phyloP scores from a whole-genome alignment of 2,888 invertebrate genomes.

The Morpho achilles region DNA sequence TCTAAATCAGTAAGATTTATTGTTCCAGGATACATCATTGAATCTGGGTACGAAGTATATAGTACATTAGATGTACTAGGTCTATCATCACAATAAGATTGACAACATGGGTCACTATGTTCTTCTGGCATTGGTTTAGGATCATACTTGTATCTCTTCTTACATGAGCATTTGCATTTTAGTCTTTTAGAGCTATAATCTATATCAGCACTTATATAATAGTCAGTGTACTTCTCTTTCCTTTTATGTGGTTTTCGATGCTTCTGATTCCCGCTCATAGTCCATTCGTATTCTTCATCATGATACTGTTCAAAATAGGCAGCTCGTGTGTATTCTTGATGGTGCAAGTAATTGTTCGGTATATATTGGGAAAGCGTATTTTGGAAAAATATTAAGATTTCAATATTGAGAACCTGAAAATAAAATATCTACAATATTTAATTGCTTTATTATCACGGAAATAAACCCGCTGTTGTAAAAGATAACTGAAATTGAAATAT shows the following conservation, averaged over 20 bases:
- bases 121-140: slow-evolving; percentile 3
- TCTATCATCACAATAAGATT: slow-evolving; percentile 4
- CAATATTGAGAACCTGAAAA: slow-evolving; percentile 16
- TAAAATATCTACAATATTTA: background rate
- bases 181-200: slow-evolving; percentile 8
- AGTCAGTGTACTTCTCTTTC: slow-evolving; percentile 1
- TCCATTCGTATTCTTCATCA: slow-evolving; percentile 8
- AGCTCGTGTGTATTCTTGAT: slow-evolving; percentile 4
- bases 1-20: background rate
- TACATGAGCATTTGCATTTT: slow-evolving; percentile 28
- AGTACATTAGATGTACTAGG: background rate
- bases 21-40: slow-evolving; percentile 5
- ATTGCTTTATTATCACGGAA: background rate
- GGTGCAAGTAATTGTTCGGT: slow-evolving; percentile 2
- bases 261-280: background rate
- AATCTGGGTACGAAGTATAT: slow-evolving; percentile 1
- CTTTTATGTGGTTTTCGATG: slow-evolving; percentile 1
- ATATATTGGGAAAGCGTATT: slow-evolving; percentile 5
- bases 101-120: slow-evolving; percentile 5
- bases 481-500: no score
- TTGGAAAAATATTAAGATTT: slow-evolving; percentile 18
- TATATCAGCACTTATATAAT: slow-evolving; percentile 10
- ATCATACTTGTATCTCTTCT: background rate
- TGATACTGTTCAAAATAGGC: slow-evolving; percentile 12
- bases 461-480: no score